Conservation (phyloP, 2,113 vertebrate species). For the Limnothrissa miodon region DNA sequence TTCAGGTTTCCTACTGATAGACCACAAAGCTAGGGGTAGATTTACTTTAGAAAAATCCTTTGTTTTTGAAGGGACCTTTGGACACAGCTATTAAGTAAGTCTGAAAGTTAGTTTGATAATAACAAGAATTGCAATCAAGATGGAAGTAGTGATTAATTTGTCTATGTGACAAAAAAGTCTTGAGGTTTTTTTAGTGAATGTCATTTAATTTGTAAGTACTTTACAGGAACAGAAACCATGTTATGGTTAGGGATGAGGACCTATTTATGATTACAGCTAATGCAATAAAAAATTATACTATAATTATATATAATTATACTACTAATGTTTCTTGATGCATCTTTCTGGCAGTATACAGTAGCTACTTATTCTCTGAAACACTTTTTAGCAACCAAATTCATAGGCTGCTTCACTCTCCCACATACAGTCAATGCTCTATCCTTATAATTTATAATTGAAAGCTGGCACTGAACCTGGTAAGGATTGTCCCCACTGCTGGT, state of each 20-base stretch:
- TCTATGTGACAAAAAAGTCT: too few species aligned
- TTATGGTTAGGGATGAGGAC: constrained; percentile 36
- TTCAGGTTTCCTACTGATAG: too few species aligned
- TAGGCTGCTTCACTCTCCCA: too few species aligned
- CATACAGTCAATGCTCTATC: too few species aligned
- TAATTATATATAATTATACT: too few species aligned
- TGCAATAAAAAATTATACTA: constrained; percentile 13
- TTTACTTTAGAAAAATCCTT: too few species aligned
- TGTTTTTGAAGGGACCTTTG: too few species aligned
- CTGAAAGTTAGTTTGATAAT: neutral
- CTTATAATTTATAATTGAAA: too few species aligned
- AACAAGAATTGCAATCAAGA: neutral
- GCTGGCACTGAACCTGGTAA: too few species aligned
- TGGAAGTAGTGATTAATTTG: neutral
- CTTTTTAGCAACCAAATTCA: neutral
- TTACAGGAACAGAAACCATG: neutral
- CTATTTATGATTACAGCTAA: constrained; percentile 42
- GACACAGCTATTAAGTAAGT: neutral
- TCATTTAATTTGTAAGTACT: neutral
- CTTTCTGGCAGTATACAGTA: neutral
- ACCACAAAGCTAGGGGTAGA: too few species aligned
- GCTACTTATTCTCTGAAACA: neutral
- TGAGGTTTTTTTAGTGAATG: too few species aligned
- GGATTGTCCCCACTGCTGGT: too few species aligned
- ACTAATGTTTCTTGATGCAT: neutral